phyloP scores from a whole-genome alignment of 2,113 vertebrate genomes.

The Lontra canadensis region DNA sequence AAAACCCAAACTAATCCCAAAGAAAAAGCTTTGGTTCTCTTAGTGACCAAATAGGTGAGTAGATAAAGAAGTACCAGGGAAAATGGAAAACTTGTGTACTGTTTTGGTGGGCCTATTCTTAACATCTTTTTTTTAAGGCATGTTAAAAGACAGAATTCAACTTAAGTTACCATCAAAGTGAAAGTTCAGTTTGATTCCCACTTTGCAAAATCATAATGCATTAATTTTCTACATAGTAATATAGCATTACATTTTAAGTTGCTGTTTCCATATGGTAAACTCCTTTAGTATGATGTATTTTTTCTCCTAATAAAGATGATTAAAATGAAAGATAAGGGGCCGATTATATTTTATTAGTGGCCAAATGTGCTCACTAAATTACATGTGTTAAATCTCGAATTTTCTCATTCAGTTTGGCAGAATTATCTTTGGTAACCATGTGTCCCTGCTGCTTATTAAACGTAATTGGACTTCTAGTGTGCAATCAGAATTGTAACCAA shows the following conservation, averaged over 20 bases:
- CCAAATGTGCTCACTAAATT: conserved; percentile 56
- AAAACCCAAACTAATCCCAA: conserved; percentile 49
- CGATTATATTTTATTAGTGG: conserved; percentile 62
- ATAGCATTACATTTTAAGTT: conserved; percentile 62
- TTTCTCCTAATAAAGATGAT: conserved; percentile 69
- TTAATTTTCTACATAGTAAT: background rate
- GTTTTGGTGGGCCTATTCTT: background rate
- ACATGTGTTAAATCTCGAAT: conserved; percentile 63
- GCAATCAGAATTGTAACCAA: background rate
- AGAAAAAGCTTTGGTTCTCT: conserved; percentile 48
- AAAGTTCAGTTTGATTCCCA: conserved; percentile 12
- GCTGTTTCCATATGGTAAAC: conserved; percentile 34
- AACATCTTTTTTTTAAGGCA: conserved; percentile 2
- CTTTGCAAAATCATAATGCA: background rate
- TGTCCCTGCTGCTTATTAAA: conserved; percentile 42
- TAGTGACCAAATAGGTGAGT: conserved; percentile 29
- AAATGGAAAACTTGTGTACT: background rate
- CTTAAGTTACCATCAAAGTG: background rate
- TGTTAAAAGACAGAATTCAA: conserved; percentile 38
- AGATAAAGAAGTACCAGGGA: conserved; percentile 37
- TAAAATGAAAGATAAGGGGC: conserved; percentile 64
- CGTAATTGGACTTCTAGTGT: conserved; percentile 33
- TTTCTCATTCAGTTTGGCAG: conserved; percentile 65
- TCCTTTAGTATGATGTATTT: conserved; percentile 50
- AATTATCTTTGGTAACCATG: conserved; percentile 44